Evolutionary conservation across 2,113 vertebrate species (phyloP), one percentile per base, ranked within the genome.

Genomic region (Sphyrna mokarran): DNA sequence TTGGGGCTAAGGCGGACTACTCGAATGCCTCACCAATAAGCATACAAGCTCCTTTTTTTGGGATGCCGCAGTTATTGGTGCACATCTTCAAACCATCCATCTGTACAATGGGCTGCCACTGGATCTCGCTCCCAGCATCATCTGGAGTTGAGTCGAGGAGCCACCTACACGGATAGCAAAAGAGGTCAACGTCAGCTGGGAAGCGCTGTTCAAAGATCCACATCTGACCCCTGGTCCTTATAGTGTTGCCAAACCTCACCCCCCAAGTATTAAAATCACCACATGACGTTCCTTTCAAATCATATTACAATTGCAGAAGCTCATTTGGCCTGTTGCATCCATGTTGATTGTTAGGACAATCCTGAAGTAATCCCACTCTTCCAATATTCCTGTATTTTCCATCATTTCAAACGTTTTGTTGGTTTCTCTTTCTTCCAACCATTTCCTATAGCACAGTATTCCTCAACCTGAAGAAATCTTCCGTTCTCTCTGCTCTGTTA

Each of bases 111-210:
- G 54, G 93, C 94, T 13, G 18, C 29, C 20, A 11, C 69, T 7
- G 40, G 87, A 7, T 10, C 94, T 13, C 43, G 7, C 23, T 10
- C 23, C 95, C 43, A 90, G 96, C 96, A 99, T 99, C 99, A 99
- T 98, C 99, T 99, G 66, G 99, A 99, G 96, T 99, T 99, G 97
- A 99, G 97, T 63, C 99, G 98, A 14, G 99, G 99, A 95, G 99
- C 99, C 29, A 99, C 99, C 99, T 99, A 96, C 95, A 91, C 93
- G 94, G 37, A 80, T 8, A 95, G 43, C 1, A 10, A 3, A 68
- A 96, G 16, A 96, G 80, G 86, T 54, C 0, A 78, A 96, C 1
- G 20, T 95, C n/a, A n/a, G 40, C 40, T 37, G 33, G 26, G 54
- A 66, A 68, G 1, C 18, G 14, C 18, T 68, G 66, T 68, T 68